Base-by-base conservation (phyloP, 2,797 vertebrate genomes). In the Lacerta viridis region DNA sequence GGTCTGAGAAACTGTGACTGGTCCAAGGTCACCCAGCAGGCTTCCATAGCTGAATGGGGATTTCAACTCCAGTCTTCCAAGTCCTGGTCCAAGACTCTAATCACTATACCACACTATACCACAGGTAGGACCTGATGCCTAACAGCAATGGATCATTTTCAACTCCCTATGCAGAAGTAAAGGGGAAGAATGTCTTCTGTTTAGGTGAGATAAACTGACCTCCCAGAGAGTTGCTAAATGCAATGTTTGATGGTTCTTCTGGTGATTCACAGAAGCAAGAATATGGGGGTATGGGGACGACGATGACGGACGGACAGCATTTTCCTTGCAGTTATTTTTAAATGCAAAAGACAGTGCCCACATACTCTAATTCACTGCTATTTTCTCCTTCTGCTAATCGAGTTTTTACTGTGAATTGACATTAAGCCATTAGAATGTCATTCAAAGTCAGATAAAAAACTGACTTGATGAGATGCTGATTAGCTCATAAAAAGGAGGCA, bases 321-420 rank as follows among this genome's bases (percentile, higher is more conserved):
- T 92, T 95, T 91, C 50, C 87, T 91, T 92, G 87, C 86, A 39
- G 27, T 55, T 91, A 61, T 94, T 91, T 88, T 91, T 94, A 93
- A 85, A 46, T 93, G 83, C 84, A 69, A 86, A 83, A 59, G 77
- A 82, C 79, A 87, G 89, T 92, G 87, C 78, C 89, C 46, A 68
- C 68, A 86, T 29, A 17, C 27, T 84, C 55, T 82, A 84, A 88
- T 90, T 92, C 87, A 80, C 46, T 89, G 88, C 79, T 88, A 4
- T 87, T 92, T 94, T 95, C 33, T 93, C 90, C 90, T 83, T 93
- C 87, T 92, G 20, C 80, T 92, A 90, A 93, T 90, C 50, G 91
- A 66, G 81, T 90, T 94, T 91, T 83, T 71, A 85, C 80, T 80
- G 50, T 89, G 87, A 91, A 23, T 87, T 92, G 46, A 23, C 83